phyloP scores from a whole-genome alignment of 2,113 vertebrate genomes.

The Gorilla gorilla region DNA sequence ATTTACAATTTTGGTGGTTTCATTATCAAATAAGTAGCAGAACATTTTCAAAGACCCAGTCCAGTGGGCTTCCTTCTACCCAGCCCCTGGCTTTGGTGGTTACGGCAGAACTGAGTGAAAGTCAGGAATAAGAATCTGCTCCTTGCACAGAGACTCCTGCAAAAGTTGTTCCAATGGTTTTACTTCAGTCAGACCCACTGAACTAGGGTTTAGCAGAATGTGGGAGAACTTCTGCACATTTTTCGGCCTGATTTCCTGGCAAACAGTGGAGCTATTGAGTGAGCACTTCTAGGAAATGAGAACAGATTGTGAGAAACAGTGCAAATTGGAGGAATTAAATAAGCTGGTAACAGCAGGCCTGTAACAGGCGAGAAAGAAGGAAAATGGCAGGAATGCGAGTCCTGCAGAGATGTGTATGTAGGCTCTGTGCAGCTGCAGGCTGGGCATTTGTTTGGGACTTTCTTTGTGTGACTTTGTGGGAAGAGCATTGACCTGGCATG shows the following conservation, averaged over 20 bases:
- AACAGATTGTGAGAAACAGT: slow-evolving; percentile 23
- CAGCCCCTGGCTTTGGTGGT: background rate
- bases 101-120: background rate
- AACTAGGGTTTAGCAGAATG: background rate
- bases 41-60: background rate
- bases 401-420: background rate
- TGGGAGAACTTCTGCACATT: background rate
- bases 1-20: no score
- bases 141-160: background rate
- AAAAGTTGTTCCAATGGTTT: background rate
- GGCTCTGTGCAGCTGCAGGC: background rate
- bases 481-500: background rate
- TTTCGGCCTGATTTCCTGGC: background rate
- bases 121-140: background rate
- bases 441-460: background rate
- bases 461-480: background rate
- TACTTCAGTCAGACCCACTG: background rate
- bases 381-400: background rate
- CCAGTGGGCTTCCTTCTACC: background rate
- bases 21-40: background rate
- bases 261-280: background rate
- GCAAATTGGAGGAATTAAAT: slow-evolving; percentile 8
- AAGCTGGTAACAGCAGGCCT: background rate
- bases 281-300: background rate
- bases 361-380: background rate